Evolutionary conservation across 1,140 invertebrate species (phyloP).

Genomic region (Colletes latitarsis): DNA sequence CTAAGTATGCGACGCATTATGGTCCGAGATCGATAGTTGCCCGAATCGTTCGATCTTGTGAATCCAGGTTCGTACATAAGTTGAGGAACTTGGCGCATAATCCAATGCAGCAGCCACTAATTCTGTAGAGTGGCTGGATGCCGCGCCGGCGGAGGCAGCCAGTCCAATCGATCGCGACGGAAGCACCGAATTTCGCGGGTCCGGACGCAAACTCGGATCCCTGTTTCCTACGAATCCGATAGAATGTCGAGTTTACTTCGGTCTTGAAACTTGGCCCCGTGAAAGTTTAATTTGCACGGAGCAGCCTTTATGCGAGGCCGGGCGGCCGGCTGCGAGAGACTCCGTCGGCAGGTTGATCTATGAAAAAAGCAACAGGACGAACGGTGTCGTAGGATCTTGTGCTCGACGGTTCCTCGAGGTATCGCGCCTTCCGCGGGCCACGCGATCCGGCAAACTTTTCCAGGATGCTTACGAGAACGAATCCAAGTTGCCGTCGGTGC

Average conservation of each 20-base stretch:
- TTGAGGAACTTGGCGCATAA: constrained; percentile 44
- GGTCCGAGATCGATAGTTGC: too few relatives aligned
- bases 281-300: constrained; percentile 30
- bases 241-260: not conserved
- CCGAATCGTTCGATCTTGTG: constrained; percentile 46
- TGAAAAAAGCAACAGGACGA: not conserved
- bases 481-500: too few relatives aligned
- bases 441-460: too few relatives aligned
- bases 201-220: not conserved
- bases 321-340: too few relatives aligned
- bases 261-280: not conserved
- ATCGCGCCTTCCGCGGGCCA: not conserved
- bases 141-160: not conserved
- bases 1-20: not conserved
- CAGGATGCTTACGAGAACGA: too few relatives aligned
- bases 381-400: too few relatives aligned
- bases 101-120: constrained; percentile 41
- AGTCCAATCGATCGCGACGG: constrained; percentile 23
- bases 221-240: not conserved
- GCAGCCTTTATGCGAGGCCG: not conserved
- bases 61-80: constrained; percentile 34
- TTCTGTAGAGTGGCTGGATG: constrained; percentile 43
- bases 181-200: constrained; percentile 5
- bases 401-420: too few relatives aligned
- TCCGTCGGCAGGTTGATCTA: not conserved